Percentiles rank a stretch among this genome's conserved stretches.
Evolutionary conservation across 2,113 vertebrate species (phyloP).

Genomic region (Nettapus auritus): DNA sequence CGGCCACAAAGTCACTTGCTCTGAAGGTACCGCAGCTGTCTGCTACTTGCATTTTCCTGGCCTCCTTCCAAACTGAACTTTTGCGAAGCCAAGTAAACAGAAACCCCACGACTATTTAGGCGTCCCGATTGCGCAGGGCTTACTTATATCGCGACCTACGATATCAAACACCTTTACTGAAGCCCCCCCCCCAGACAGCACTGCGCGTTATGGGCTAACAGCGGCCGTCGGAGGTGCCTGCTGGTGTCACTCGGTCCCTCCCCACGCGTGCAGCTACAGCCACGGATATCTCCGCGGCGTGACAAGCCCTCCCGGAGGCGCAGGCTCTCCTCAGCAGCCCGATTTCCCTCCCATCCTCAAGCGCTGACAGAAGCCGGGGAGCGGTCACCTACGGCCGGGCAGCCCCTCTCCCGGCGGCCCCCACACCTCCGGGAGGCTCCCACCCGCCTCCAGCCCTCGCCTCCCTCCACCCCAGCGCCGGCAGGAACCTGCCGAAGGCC

Average conservation of each 20-base stretch:
- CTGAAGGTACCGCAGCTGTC: not conserved
- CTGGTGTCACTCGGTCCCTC: not conserved
- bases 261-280: fast-evolving
- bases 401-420: too few relatives aligned
- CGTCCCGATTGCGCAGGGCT: not conserved
- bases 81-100: not conserved
- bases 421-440: too few relatives aligned
- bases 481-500: too few relatives aligned
- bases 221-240: fast-evolving
- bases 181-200: not conserved
- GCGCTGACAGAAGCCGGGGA: too few relatives aligned
- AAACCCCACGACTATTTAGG: not conserved
- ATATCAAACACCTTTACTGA: not conserved
- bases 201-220: not conserved
- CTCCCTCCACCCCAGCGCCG: too few relatives aligned
- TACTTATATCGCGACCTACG: not conserved
- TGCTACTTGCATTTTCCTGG: not conserved
- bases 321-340: too few relatives aligned
- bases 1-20: not conserved
- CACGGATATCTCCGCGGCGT: not conserved
- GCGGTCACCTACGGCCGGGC: too few relatives aligned
- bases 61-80: not conserved
- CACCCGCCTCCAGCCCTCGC: too few relatives aligned
- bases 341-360: too few relatives aligned
- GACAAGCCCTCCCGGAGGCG: too few relatives aligned